Evolutionary conservation across 2,888 invertebrate species (phyloP).

Genomic region (Venusia cambrica): DNA sequence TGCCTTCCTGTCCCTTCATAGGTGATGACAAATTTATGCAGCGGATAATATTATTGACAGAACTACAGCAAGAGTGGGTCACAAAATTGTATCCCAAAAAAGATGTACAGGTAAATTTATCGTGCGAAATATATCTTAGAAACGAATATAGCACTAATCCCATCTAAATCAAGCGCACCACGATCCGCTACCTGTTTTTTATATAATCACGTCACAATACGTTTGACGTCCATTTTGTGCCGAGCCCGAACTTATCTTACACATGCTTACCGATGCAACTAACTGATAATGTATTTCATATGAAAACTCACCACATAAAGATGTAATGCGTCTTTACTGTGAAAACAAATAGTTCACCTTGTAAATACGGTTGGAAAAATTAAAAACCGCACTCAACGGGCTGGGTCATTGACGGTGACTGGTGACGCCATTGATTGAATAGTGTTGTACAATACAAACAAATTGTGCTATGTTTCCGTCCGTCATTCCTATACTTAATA

Average conservation of each 20-base stretch:
- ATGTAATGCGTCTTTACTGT: slow-evolving; percentile 6
- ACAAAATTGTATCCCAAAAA: no score
- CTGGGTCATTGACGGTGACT: slow-evolving; percentile 69
- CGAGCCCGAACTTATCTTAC: slow-evolving; percentile 35
- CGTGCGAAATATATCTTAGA: slow-evolving; percentile 2
- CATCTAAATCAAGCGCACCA: slow-evolving; percentile 21
- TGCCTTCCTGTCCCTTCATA: slow-evolving; percentile 8
- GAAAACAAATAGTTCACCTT: slow-evolving; percentile 32
- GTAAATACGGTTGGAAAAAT: slow-evolving; percentile 35
- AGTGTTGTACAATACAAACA: no score
- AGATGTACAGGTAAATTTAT: no score
- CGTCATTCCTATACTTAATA: no score
- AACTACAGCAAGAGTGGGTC: no score
- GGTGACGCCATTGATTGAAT: slow-evolving; percentile 68
- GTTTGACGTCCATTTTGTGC: slow-evolving; percentile 77
- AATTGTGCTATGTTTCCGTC: no score
- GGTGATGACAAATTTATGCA: slow-evolving; percentile 13
- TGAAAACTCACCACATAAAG: slow-evolving; percentile 16
- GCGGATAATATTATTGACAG: background rate
- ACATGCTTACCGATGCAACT: slow-evolving; percentile 1
- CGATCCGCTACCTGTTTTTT: slow-evolving; percentile 42
- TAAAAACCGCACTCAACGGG: slow-evolving; percentile 53
- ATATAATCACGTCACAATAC: slow-evolving; percentile 74
- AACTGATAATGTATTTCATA: background rate
- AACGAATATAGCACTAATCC: slow-evolving; percentile 13